A percentile compares a stretch with the other conserved stretches of the same genome.
These are phyloP conservation scores for Oophaga pumilio DNA, from an alignment of 2,113 vertebrate genomes.

Conservation along the genomic window DNA sequence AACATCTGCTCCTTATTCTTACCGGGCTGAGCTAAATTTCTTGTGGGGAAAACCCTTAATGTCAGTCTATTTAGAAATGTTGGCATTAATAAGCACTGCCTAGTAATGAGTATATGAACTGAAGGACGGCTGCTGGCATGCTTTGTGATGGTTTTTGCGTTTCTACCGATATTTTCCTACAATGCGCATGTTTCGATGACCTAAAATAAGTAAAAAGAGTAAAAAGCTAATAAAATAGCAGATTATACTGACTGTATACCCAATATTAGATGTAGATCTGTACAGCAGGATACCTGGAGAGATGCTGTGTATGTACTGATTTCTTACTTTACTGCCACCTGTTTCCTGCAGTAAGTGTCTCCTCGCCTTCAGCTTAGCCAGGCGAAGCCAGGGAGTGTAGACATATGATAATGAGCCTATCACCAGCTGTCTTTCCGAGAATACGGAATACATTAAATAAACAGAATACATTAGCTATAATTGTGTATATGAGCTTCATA, in stretches of 20 bases:
- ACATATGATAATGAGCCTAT: constrained; percentile 23
- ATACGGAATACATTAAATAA: constrained; percentile 30
- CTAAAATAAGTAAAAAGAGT: background rate
- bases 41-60: too few relatives aligned
- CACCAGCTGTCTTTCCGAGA: constrained; percentile 13
- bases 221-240: too few relatives aligned
- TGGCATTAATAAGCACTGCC: too few relatives aligned
- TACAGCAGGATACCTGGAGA: background rate
- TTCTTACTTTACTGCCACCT: background rate
- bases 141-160: background rate
- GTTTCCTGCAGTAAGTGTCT: constrained; percentile 19
- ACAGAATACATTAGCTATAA: background rate
- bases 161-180: background rate
- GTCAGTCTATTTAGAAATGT: too few relatives aligned
- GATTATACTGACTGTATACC: too few relatives aligned
- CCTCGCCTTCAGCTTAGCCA: background rate
- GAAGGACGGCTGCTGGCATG: background rate
- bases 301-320: background rate
- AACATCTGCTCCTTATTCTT: too few relatives aligned
- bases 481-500: background rate
- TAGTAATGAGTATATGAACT: background rate
- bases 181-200: background rate
- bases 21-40: too few relatives aligned
- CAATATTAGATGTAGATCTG: background rate
- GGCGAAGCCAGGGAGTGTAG: background rate